Evolutionary conservation across 2,113 vertebrate species (phyloP), one percentile per base, ranked within the genome.

Genomic region (Microcebus murinus): DNA sequence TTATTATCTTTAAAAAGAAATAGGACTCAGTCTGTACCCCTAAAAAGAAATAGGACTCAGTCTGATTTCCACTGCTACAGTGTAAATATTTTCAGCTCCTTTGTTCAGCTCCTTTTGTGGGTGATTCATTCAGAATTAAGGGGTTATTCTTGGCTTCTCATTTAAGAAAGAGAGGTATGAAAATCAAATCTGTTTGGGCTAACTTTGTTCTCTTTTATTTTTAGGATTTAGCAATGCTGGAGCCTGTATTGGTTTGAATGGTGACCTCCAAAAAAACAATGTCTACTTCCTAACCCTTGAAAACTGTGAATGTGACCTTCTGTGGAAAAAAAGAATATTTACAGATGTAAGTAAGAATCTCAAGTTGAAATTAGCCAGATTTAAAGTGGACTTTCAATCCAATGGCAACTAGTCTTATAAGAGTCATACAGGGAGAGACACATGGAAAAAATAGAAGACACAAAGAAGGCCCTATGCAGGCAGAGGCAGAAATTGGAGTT

Each of bases 1-100:
- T 89, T 87, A 36, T 89, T 87, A 82, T 90, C 68, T 82, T 89
- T 18, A 52, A 76, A 85, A 87, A 84, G 23, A 95, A 89, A 13
- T 12, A 59, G n/a, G 15, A 81, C 55, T 81, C 59, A 81, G 3
- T n/a, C 50, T 34, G 8, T 2, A 86, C 20, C 27, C 25, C 25
- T 85, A 65, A 42, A 85, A 87, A 84, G 23, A 95, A 92, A 13
- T 12, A 59, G n/a, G 12, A 81, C 55, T 81, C 59, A 81, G 3
- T n/a, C 50, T 34, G 8, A 23, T 59, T 92, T 71, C 52, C 34
- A 48, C 45, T 83, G 82, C 29, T 36, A 36, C 0, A 34, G 10
- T 36, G 29, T 93, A 77, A 89, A 59, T 25, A 91, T 91, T 88
- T 76, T 81, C 45, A 74, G 34, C 15, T 80, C 36, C 34, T 94